Percentiles rank a stretch among this genome's conserved stretches.
Conservation (phyloP, 2,113 vertebrate genomes). For the Rhynchomys soricoides region DNA sequence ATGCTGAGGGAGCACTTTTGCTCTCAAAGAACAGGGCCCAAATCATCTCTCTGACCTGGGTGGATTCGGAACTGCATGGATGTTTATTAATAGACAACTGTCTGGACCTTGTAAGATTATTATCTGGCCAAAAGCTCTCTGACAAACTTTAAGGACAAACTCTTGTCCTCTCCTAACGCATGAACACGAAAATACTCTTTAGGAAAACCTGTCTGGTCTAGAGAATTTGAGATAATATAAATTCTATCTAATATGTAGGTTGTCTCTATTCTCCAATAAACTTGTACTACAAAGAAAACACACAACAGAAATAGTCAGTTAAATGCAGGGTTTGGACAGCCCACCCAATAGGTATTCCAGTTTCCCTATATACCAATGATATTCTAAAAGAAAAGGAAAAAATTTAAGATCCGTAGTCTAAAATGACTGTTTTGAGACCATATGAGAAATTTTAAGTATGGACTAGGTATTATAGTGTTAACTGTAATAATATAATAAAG, state of each 20-base stretch:
- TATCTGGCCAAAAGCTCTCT: neutral
- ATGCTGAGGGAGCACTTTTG: neutral
- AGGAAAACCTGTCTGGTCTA: neutral
- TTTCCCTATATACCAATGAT: neutral
- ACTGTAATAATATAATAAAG: neutral
- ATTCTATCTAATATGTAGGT: neutral
- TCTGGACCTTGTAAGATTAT: neutral
- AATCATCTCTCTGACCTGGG: neutral
- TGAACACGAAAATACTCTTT: neutral
- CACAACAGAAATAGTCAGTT: neutral
- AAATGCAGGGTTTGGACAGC: conserved; percentile 1
- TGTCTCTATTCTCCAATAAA: neutral
- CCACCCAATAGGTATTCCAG: neutral
- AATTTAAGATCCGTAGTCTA: neutral
- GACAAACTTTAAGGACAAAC: neutral
- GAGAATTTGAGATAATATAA: neutral
- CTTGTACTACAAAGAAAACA: neutral
- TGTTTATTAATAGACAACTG: neutral
- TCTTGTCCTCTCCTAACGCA: neutral
- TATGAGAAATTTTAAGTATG: conserved; percentile 33
- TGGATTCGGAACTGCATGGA: neutral
- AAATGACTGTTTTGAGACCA: conserved; percentile 27
- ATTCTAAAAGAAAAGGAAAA: conserved; percentile 1
- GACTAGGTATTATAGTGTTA: neutral
- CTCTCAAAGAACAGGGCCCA: neutral